Percentiles rank a stretch among this genome's conserved stretches.
These are phyloP conservation scores for Phyllostomus discolor DNA, from an alignment of 2,113 vertebrate species.

Conservation along the genomic window DNA sequence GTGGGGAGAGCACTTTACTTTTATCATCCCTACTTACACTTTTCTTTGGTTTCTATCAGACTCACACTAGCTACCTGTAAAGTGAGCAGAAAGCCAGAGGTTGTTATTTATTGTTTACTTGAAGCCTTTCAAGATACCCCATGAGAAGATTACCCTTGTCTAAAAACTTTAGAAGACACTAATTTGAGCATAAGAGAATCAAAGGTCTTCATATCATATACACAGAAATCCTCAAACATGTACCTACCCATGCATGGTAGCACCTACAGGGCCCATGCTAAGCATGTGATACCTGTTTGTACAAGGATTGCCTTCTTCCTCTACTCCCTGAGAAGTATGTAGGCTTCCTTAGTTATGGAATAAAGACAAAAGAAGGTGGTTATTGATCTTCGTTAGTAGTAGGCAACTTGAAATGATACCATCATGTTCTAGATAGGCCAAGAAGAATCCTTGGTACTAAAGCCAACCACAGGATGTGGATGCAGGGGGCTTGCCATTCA, in stretches of 20 bases:
- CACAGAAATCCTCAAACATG: neutral
- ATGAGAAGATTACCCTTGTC: slow-evolving; percentile 18
- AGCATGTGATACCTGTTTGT: neutral
- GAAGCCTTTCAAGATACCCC: slow-evolving; percentile 23
- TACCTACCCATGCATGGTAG: neutral
- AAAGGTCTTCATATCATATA: neutral
- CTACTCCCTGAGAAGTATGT: neutral
- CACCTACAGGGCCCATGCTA: neutral
- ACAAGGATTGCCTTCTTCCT: neutral
- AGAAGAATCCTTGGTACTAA: neutral
- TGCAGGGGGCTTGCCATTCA: neutral
- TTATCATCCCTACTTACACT: slow-evolving; percentile 33
- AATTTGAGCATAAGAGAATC: neutral
- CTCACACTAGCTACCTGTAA: neutral
- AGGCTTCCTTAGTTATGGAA: neutral
- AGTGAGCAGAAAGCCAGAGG: slow-evolving; percentile 41
- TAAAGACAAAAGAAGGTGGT: neutral
- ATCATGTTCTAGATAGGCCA: neutral
- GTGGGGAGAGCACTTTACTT: neutral
- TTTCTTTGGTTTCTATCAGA: slow-evolving; percentile 47
- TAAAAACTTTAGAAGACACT: slow-evolving; percentile 18
- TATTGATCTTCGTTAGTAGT: neutral
- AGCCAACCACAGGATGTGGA: neutral
- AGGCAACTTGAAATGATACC: neutral
- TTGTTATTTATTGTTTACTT: slow-evolving; percentile 27